Base-by-base conservation (phyloP, 2,888 invertebrate genomes). In the Kuschelorhynchus macadamiae region DNA sequence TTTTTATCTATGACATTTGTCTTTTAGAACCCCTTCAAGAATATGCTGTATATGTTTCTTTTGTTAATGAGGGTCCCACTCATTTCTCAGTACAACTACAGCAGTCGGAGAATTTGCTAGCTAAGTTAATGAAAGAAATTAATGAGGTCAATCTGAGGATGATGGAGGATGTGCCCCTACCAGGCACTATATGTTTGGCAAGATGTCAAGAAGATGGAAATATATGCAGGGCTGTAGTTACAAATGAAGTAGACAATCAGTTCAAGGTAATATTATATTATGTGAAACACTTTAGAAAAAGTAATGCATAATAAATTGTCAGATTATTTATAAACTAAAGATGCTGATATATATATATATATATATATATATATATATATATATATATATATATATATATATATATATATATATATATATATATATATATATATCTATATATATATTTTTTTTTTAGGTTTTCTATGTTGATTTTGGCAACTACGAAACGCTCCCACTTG, bases 381-480 rank as follows among this genome's bases (percentile, higher is more conserved):
- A n/a, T n/a, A n/a, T n/a, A n/a, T n/a, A n/a, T n/a, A n/a, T n/a
- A n/a, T n/a, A n/a, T n/a, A n/a, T n/a, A n/a, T n/a, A n/a, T n/a
- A n/a, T n/a, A n/a, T n/a, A n/a, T n/a, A n/a, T n/a, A n/a, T n/a
- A n/a, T n/a, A n/a, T n/a, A n/a, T n/a, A n/a, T n/a, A n/a, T n/a
- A n/a, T n/a, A n/a, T n/a, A n/a, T n/a, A n/a, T n/a, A n/a, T n/a
- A n/a, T n/a, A n/a, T n/a, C n/a, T n/a, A n/a, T n/a, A n/a, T n/a
- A n/a, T n/a, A n/a, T n/a, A n/a, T n/a, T n/a, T n/a, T n/a, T n/a
- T 46, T 74, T 60, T 30, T 72, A 82, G 82, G 81, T 94, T 3
- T 92, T 90, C 77, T 94, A 92, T 81, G 92, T 93, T 25, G 94
- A 94, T 81, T 93, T 91, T 80, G 94, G 94, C 21, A 91, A 92